phyloP scores from a whole-genome alignment of 2,797 vertebrate genomes.

The Peromyscus attwateri region DNA sequence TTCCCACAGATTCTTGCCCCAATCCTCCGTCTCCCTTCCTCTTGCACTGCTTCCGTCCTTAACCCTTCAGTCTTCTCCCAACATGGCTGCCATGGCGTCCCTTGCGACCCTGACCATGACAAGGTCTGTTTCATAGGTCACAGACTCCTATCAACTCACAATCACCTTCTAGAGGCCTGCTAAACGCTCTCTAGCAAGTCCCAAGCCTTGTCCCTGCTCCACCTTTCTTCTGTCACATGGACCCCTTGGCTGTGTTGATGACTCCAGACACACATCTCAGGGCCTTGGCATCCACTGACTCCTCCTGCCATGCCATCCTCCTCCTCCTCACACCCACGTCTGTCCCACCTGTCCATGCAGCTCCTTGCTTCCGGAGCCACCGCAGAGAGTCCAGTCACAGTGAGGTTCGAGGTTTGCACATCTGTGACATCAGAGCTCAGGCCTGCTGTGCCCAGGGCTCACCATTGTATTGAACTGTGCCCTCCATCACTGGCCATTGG shows the following conservation, averaged over 20 bases:
- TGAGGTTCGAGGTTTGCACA: neutral
- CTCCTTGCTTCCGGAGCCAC: no score
- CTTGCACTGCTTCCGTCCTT: rapidly evolving
- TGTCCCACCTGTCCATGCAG: neutral
- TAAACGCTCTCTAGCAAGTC: neutral
- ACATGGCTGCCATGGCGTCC: neutral
- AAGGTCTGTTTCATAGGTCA: neutral
- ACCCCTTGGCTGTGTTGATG: rapidly evolving
- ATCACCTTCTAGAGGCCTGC: neutral
- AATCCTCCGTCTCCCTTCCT: neutral
- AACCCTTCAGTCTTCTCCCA: neutral
- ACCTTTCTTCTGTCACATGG: no score
- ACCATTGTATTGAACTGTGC: neutral
- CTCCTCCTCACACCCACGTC: rapidly evolving
- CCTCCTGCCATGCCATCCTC: rapidly evolving
- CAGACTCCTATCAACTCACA: neutral
- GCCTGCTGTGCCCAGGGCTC: neutral
- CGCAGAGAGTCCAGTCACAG: neutral
- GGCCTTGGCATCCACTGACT: neutral
- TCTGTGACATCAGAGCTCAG: neutral
- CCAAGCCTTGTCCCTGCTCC: neutral
- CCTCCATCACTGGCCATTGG: rapidly evolving
- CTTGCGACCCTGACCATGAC: rapidly evolving
- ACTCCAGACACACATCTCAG: neutral
- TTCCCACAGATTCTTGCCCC: neutral